Evolutionary conservation across 1,140 invertebrate species (phyloP).

Genomic region (Onthophagus taurus): DNA sequence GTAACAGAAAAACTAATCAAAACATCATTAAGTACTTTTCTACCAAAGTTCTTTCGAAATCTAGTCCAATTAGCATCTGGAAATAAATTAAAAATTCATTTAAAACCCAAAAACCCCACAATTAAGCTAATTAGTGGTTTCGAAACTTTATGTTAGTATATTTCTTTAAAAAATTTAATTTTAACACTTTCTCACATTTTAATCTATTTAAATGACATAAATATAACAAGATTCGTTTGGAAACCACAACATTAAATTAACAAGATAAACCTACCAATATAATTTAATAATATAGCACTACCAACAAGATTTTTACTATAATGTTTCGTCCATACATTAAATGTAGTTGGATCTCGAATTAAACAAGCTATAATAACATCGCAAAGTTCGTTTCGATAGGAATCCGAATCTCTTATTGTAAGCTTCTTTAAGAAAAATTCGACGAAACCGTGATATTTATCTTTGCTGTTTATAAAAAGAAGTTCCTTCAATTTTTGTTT

Average conservation of each 20-base stretch:
- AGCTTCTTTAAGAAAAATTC: constrained; percentile 40
- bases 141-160: not conserved
- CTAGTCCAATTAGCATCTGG: constrained; percentile 19
- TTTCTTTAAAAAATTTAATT: not conserved
- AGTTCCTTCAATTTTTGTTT: constrained; percentile 35
- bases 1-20: constrained; percentile 20
- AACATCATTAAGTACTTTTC: constrained; percentile 21
- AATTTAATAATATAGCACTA: constrained; percentile 40
- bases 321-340: constrained; percentile 45
- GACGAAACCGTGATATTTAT: constrained; percentile 37
- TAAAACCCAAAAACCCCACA: too few relatives aligned
- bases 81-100: constrained; percentile 10
- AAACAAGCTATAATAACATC: constrained; percentile 41
- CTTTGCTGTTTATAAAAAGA: constrained; percentile 21
- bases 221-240: not conserved
- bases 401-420: constrained; percentile 30
- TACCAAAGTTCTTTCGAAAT: constrained; percentile 13
- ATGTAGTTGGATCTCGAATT: constrained; percentile 40
- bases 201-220: too few relatives aligned
- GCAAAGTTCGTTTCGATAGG: constrained; percentile 39
- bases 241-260: too few relatives aligned
- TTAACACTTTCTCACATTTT: too few relatives aligned
- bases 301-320: constrained; percentile 43
- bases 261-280: constrained; percentile 38
- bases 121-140: not conserved